phyloP scores from a whole-genome alignment of 2,888 invertebrate species.

The Cheilosia vernalis region DNA sequence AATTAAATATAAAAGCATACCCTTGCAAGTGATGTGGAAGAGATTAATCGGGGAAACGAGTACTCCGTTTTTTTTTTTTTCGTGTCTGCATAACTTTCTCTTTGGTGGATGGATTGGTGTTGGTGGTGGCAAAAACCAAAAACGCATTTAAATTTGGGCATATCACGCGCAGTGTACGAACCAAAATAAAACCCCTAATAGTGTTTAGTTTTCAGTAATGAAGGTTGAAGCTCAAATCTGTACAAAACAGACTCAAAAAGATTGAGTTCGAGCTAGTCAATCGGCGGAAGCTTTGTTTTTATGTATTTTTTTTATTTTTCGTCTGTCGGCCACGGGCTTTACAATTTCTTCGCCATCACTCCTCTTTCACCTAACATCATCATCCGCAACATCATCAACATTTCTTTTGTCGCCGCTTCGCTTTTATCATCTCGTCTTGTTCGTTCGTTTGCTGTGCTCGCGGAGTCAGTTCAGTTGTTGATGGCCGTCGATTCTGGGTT shows the following conservation, averaged over 20 bases:
- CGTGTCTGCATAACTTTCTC: constrained; percentile 60
- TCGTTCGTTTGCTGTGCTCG: constrained; percentile 2
- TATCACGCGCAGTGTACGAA: background rate
- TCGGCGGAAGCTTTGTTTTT: background rate
- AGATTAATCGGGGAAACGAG: background rate
- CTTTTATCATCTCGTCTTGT: constrained; percentile 20
- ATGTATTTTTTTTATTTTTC: background rate
- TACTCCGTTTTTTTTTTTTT: constrained; percentile 6
- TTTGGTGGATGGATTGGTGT: constrained; percentile 25
- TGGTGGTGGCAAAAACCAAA: constrained; percentile 26
- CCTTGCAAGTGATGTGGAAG: constrained; percentile 9
- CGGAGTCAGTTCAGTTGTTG: constrained; percentile 43
- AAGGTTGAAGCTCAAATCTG: too few species aligned
- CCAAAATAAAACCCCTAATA: too few species aligned
- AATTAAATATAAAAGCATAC: background rate
- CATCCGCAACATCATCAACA: constrained; percentile 6
- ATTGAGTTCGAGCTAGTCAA: too few species aligned
- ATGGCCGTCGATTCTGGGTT: constrained; percentile 19
- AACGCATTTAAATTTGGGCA: constrained; percentile 29
- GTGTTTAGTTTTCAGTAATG: too few species aligned
- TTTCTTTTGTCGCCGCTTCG: constrained; percentile 38
- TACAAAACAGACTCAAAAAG: too few species aligned
- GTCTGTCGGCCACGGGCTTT: background rate
- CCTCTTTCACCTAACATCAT: constrained; percentile 7
- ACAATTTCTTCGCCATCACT: background rate